Conservation (phyloP, 2,888 invertebrate genomes). For the Anodontia alba region DNA sequence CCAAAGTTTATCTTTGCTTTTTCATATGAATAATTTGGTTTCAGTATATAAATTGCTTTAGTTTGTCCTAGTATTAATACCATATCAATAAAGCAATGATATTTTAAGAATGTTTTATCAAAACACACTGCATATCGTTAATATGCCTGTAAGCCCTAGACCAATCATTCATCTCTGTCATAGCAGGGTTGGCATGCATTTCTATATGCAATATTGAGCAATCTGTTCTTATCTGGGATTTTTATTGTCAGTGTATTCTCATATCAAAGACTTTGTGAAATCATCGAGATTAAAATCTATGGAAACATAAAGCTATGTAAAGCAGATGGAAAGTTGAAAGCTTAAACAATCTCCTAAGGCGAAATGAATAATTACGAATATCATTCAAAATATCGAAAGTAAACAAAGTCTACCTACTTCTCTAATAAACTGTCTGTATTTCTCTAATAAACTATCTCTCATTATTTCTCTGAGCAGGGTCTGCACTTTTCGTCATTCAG, state of each 20-base stretch:
- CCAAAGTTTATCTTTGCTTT: no score
- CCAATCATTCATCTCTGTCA: slow-evolving; percentile 12
- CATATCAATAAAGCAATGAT: not conserved
- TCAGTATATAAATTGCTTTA: not conserved
- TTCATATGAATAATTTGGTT: no score
- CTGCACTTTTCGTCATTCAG: no score
- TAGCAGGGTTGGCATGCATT: slow-evolving; percentile 8
- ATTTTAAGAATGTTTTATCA: slow-evolving; percentile 25
- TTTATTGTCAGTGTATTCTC: slow-evolving; percentile 10
- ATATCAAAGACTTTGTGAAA: slow-evolving; percentile 5
- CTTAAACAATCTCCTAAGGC: slow-evolving; percentile 12
- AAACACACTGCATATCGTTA: slow-evolving; percentile 10
- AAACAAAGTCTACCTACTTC: not conserved
- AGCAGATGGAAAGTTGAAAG: slow-evolving; percentile 15
- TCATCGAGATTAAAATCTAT: slow-evolving; percentile 3
- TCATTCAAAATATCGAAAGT: not conserved
- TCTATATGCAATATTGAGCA: slow-evolving; percentile 9
- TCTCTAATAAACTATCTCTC: no score
- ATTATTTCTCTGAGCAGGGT: no score
- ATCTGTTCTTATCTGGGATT: slow-evolving; percentile 10
- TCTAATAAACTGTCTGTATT: no score
- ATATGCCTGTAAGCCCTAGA: slow-evolving; percentile 5
- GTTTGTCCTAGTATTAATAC: not conserved
- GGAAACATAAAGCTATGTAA: slow-evolving; percentile 9
- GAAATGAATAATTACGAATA: slow-evolving; percentile 1